Base-by-base conservation (phyloP, 2,888 invertebrate genomes). In the Ceratothoa steindachneri region DNA sequence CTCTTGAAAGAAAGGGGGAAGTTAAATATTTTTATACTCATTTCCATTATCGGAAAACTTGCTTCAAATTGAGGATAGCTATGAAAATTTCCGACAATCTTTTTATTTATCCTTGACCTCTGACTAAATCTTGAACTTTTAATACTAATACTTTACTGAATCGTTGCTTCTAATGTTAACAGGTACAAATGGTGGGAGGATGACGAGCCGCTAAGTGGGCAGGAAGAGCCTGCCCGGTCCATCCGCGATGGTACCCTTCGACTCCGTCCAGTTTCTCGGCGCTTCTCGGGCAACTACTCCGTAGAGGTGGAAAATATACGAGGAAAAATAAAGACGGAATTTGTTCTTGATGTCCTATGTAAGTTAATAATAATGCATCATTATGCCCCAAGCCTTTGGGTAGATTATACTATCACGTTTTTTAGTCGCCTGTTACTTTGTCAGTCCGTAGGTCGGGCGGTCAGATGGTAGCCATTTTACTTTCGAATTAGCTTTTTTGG, bases 121-220 rank as follows among this genome's bases (percentile, higher is more conserved):
- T n/a, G n/a, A n/a, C n/a, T n/a, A n/a, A n/a, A n/a, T n/a, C n/a
- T n/a, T n/a, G n/a, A n/a, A n/a, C n/a, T n/a, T n/a, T n/a, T n/a
- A n/a, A n/a, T n/a, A n/a, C n/a, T n/a, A n/a, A n/a, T n/a, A n/a
- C n/a, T n/a, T n/a, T n/a, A n/a, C n/a, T n/a, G n/a, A n/a, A n/a
- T n/a, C n/a, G n/a, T n/a, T n/a, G n/a, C n/a, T n/a, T n/a, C n/a
- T n/a, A n/a, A n/a, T n/a, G n/a, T n/a, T n/a, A n/a, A n/a, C 66
- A 71, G 71, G 52, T 71, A 71, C 66, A 71, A 65, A 22, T 71
- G 71, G 71, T 64, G 66, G 52, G 22, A 66, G n/a, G 71, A 51
- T 12, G 66, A 66, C 2, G n/a, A 31, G 7, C 19, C 51, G 1
- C 31, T 71, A 24, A 41, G 27, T 30, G 19, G n/a, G 15, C 31